These are phyloP conservation scores for Alethe diademata DNA, from an alignment of 2,113 vertebrate genomes.

Conservation along the genomic window DNA sequence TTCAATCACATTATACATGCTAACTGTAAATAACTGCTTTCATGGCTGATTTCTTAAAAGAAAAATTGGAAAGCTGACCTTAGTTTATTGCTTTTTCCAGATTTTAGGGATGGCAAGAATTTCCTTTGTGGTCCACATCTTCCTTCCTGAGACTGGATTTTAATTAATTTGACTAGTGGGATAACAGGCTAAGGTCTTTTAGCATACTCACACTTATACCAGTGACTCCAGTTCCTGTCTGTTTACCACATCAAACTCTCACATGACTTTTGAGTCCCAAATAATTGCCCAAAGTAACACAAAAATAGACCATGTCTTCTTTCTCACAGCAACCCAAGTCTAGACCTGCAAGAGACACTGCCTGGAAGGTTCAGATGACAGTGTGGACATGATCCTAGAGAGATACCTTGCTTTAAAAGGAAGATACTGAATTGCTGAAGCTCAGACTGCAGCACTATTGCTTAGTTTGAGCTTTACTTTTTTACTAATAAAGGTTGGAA, in stretches of 20 bases:
- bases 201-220: neutral
- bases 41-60: neutral
- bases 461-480: neutral
- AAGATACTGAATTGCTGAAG: neutral
- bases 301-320: neutral
- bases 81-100: neutral
- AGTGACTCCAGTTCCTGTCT: neutral
- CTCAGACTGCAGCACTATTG: neutral
- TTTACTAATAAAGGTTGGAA: neutral
- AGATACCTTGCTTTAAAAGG: neutral
- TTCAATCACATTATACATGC: neutral
- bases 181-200: neutral
- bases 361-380: neutral
- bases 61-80: neutral
- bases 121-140: neutral
- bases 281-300: neutral
- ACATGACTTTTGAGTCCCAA: neutral
- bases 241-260: neutral
- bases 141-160: neutral
- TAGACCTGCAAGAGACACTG: neutral
- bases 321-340: neutral
- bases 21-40: neutral
- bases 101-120: neutral
- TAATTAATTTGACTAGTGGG: neutral
- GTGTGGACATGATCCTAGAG: neutral